These are phyloP conservation scores for Tinea semifulvella DNA, from an alignment of 2,888 invertebrate genomes.

Conservation along the genomic window DNA sequence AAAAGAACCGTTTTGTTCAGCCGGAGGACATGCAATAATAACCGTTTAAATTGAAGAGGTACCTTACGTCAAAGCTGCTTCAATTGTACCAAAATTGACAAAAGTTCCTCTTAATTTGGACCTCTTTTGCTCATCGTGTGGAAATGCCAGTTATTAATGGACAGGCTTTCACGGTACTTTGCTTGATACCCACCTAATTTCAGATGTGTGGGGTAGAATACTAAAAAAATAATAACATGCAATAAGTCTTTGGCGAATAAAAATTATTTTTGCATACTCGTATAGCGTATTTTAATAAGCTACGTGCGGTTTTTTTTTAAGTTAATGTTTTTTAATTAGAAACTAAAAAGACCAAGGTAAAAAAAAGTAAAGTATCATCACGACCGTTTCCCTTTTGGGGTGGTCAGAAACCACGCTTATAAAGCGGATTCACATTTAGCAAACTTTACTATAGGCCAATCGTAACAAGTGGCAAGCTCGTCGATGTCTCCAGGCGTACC, in stretches of 20 bases:
- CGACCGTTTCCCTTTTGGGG: no score
- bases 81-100: conserved; percentile 16
- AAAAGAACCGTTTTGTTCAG: conserved; percentile 14
- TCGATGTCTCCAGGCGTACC: no score
- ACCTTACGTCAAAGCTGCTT: neutral
- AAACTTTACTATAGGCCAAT: no score
- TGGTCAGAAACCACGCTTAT: no score
- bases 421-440: no score
- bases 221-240: neutral
- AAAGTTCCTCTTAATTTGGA: conserved; percentile 14
- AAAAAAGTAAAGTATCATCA: no score
- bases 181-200: conserved; percentile 2
- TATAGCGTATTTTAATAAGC: no score
- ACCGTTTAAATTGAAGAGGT: conserved; percentile 11
- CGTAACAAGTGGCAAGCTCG: no score
- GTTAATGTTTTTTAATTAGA: no score
- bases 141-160: conserved; percentile 12
- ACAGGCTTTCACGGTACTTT: conserved; percentile 14
- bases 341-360: no score
- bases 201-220: conserved; percentile 1
- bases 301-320: no score
- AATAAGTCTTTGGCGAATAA: conserved; percentile 5
- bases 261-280: no score
- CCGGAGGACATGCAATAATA: conserved; percentile 15
- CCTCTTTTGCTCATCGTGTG: conserved; percentile 1